phyloP scores from a whole-genome alignment of 2,113 vertebrate species.

The Bos taurus region ARS-UCD2.0 NC_037335.1:76805001-76805500 shows the following conservation, averaged over 20 bases:
- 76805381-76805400: neutral
- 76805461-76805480: neutral
- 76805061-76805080: neutral
- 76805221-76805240: neutral
- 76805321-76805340: neutral
- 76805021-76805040: neutral
- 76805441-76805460: neutral
- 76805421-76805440: neutral
- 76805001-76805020: neutral
- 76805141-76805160: too few species aligned
- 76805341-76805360: neutral
- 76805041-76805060: neutral
- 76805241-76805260: neutral
- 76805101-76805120: too few species aligned
- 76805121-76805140: too few species aligned
- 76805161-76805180: too few species aligned
- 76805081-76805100: too few species aligned
- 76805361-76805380: neutral
- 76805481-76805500: neutral
- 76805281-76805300: neutral
- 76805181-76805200: too few species aligned
- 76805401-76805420: neutral
- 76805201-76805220: too few species aligned
- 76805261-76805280: neutral
- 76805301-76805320: neutral